These are phyloP conservation scores for Cephalopterus ornatus DNA, from an alignment of 2,113 vertebrate genomes.

Conservation along the genomic window DNA sequence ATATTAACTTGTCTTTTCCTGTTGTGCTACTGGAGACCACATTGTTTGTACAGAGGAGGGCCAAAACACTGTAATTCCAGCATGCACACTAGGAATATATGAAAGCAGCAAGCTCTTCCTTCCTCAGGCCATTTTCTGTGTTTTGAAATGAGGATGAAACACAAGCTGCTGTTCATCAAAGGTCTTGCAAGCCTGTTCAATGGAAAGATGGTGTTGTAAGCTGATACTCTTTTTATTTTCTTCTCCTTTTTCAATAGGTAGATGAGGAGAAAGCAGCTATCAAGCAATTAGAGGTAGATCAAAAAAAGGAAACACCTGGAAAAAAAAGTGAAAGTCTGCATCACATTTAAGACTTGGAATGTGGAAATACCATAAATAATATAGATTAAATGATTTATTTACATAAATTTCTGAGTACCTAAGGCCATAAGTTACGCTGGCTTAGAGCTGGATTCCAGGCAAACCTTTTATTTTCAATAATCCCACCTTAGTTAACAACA, in stretches of 20 bases:
- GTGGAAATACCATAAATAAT: neutral
- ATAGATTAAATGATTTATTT: neutral
- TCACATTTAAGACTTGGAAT: neutral
- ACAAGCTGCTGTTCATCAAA: neutral
- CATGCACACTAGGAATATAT: neutral
- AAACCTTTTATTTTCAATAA: neutral
- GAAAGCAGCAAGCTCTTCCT: neutral
- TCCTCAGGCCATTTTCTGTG: rapidly evolving
- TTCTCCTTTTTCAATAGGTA: neutral
- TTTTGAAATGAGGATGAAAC: neutral
- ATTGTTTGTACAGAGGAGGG: neutral
- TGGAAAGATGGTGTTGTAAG: neutral
- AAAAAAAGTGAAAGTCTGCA: neutral
- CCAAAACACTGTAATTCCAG: neutral
- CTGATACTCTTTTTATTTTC: rapidly evolving
- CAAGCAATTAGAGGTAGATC: neutral
- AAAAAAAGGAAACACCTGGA: neutral
- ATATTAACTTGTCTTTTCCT: neutral
- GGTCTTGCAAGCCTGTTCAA: neutral
- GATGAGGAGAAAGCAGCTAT: neutral
- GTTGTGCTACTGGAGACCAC: neutral
- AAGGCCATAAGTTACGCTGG: neutral
- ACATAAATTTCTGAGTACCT: neutral
- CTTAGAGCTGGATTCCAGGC: neutral
- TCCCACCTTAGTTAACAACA: neutral